Conservation (phyloP, 2,797 vertebrate species). For the Manis crassicaudata region DNA sequence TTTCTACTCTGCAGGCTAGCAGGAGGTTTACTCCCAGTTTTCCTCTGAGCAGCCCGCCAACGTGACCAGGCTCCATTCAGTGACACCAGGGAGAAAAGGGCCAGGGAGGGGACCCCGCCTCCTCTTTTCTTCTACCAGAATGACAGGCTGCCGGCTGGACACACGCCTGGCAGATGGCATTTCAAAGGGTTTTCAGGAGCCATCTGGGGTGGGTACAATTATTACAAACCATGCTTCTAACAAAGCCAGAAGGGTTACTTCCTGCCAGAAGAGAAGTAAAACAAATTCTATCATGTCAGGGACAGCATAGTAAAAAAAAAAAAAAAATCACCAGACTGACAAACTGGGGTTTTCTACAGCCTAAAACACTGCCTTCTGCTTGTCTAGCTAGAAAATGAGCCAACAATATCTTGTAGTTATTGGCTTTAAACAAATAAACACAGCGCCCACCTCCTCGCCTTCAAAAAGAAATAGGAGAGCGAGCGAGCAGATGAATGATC, state of each 20-base stretch:
- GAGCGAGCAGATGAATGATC: neutral
- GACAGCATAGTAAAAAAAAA: neutral
- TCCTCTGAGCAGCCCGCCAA: slow-evolving; percentile 69
- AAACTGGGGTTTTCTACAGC: neutral
- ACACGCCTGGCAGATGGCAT: slow-evolving; percentile 91
- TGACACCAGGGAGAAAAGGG: slow-evolving; percentile 70
- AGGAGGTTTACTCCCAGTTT: slow-evolving; percentile 78
- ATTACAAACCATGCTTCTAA: slow-evolving; percentile 87
- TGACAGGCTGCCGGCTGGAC: slow-evolving; percentile 89
- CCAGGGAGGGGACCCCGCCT: slow-evolving; percentile 76
- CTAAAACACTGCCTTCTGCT: slow-evolving; percentile 48
- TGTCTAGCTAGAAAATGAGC: slow-evolving; percentile 34
- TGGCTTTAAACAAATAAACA: slow-evolving; percentile 43
- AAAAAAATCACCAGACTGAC: slow-evolving; percentile 62
- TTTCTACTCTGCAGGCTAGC: slow-evolving; percentile 62
- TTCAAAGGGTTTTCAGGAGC: slow-evolving; percentile 89
- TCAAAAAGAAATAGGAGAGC: neutral
- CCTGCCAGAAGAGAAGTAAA: slow-evolving; percentile 75
- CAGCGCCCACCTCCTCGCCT: neutral
- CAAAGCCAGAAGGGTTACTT: slow-evolving; percentile 87
- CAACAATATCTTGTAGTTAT: slow-evolving; percentile 8
- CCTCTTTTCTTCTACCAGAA: slow-evolving; percentile 85
- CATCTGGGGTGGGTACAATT: slow-evolving; percentile 90
- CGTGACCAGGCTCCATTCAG: slow-evolving; percentile 68
- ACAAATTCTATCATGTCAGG: slow-evolving; percentile 73